Conservation (phyloP, 1,140 invertebrate genomes). For the Charaxes varanes region DNA sequence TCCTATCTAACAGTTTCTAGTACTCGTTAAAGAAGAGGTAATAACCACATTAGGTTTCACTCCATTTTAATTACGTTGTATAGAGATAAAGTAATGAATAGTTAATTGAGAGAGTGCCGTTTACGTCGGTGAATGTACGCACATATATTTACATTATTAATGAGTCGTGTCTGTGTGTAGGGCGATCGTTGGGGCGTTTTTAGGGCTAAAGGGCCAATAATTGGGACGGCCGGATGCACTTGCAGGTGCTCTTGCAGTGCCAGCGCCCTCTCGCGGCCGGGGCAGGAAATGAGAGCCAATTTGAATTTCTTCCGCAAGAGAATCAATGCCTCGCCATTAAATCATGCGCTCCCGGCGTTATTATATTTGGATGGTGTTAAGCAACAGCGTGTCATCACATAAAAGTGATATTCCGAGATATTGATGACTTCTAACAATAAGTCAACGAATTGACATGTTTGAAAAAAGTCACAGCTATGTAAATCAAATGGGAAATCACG, state of each 20-base stretch:
- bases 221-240: slow-evolving; percentile 55
- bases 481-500: no score
- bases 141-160: slow-evolving; percentile 32
- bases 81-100: slow-evolving; percentile 11
- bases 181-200: slow-evolving; percentile 51
- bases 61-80: slow-evolving; percentile 3
- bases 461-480: no score
- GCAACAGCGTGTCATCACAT: no score
- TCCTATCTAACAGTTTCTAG: no score
- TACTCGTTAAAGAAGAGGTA: no score
- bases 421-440: no score
- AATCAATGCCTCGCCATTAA: slow-evolving; percentile 35
- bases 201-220: slow-evolving; percentile 55
- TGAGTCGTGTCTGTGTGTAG: slow-evolving; percentile 44
- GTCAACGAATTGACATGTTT: no score
- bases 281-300: slow-evolving; percentile 53
- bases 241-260: slow-evolving; percentile 49
- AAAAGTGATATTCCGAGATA: no score
- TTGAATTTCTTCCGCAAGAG: slow-evolving; percentile 53
- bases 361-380: no score
- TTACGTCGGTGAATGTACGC: slow-evolving; percentile 9
- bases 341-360: slow-evolving; percentile 16
- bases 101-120: slow-evolving; percentile 8
- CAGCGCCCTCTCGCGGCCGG: slow-evolving; percentile 43
- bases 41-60: not conserved